These are phyloP conservation scores for Colossoma macropomum DNA, from an alignment of 2,113 vertebrate species.

Conservation along the genomic window DNA sequence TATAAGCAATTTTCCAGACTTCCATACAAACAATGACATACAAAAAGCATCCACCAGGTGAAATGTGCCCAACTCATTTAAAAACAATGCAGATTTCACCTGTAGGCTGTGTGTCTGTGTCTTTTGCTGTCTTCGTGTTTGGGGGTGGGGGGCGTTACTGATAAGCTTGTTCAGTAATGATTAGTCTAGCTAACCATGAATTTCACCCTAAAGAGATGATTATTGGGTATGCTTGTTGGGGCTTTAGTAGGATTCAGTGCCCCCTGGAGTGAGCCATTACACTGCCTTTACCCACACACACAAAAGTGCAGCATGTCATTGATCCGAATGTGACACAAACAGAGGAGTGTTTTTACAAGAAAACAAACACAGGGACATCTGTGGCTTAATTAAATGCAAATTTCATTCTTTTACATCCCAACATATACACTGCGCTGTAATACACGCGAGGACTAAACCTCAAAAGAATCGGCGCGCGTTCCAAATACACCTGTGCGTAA, in stretches of 20 bases:
- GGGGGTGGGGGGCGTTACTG: not conserved
- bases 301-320: slow-evolving; percentile 9
- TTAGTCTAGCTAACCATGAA: not conserved
- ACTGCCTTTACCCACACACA: slow-evolving; percentile 6
- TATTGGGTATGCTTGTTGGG: slow-evolving; percentile 9
- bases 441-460: slow-evolving; percentile 18
- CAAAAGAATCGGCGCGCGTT: slow-evolving; percentile 14
- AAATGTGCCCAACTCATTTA: slow-evolving; percentile 17
- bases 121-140: not conserved
- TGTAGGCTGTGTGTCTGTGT: slow-evolving; percentile 15
- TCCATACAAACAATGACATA: not conserved
- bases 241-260: slow-evolving; percentile 8
- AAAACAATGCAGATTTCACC: slow-evolving; percentile 24
- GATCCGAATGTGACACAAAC: not conserved
- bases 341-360: not conserved
- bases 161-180: not conserved
- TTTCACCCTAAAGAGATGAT: slow-evolving; percentile 13
- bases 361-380: slow-evolving; percentile 44
- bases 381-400: slow-evolving; percentile 14
- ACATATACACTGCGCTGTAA: not conserved
- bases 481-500: slow-evolving; percentile 36
- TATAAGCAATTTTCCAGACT: no score
- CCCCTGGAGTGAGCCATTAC: slow-evolving; percentile 2
- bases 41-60: not conserved
- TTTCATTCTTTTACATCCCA: not conserved